Percentiles rank a stretch among this genome's conserved stretches.
These are phyloP conservation scores for Drosophila dives DNA, from an alignment of 2,888 invertebrate genomes.

Conservation along the genomic window DNA sequence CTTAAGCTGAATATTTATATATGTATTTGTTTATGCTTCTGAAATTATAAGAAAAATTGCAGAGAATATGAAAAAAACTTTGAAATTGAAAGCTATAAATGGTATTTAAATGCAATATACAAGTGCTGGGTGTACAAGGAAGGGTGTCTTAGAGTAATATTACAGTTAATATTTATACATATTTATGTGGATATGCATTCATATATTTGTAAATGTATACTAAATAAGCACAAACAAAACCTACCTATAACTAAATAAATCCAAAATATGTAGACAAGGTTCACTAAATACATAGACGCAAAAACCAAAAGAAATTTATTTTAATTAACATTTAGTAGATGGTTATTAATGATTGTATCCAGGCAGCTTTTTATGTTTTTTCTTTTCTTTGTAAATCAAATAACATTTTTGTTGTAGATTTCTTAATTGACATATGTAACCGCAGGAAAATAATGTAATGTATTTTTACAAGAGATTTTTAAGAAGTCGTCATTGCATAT, in stretches of 20 bases:
- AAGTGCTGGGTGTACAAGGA: neutral
- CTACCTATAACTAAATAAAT: constrained; percentile 5
- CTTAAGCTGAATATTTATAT: constrained; percentile 13
- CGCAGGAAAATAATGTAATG: neutral
- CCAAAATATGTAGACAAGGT: constrained; percentile 17
- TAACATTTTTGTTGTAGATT: neutral
- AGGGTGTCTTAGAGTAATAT: constrained; percentile 3
- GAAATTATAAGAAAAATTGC: constrained; percentile 24
- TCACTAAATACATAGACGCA: neutral
- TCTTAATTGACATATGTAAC: constrained; percentile 5
- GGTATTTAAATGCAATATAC: neutral
- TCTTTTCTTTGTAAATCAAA: neutral
- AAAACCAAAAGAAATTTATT: neutral
- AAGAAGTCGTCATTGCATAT: neutral
- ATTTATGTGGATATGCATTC: constrained; percentile 33
- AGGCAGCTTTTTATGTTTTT: constrained; percentile 29
- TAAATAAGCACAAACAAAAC: constrained; percentile 44
- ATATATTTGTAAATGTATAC: constrained; percentile 48
- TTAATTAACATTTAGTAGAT: neutral
- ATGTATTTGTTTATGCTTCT: constrained; percentile 40
- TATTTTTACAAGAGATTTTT: neutral
- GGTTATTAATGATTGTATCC: constrained; percentile 19
- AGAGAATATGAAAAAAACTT: constrained; percentile 3
- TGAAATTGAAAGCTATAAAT: neutral
- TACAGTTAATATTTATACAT: constrained; percentile 1